Conservation (phyloP, 2,797 vertebrate genomes). For the Ctenopoma multispine region DNA sequence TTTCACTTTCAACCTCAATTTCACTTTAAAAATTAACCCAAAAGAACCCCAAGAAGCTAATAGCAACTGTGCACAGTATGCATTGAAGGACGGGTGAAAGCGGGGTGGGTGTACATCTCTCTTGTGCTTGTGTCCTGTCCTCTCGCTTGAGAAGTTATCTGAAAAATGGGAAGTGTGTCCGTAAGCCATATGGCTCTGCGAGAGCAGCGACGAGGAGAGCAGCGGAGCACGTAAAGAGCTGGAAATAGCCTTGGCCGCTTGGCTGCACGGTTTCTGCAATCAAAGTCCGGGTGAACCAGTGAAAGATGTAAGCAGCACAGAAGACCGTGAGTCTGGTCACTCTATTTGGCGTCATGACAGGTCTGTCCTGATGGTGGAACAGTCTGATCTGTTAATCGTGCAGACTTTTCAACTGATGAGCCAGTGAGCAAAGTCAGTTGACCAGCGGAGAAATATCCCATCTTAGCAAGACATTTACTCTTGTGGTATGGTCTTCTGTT, state of each 20-base stretch:
- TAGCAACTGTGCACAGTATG: conserved; percentile 26
- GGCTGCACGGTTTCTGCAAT: conserved; percentile 77
- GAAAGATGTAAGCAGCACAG: conserved; percentile 66
- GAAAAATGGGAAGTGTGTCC: conserved; percentile 84
- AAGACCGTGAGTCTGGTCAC: conserved; percentile 60
- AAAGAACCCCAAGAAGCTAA: conserved; percentile 44
- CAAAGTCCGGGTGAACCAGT: conserved; percentile 72
- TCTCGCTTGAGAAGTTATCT: conserved; percentile 87
- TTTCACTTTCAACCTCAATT: conserved; percentile 31
- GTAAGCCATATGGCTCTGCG: conserved; percentile 82
- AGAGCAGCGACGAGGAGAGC: conserved; percentile 64
- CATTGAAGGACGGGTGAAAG: neutral
- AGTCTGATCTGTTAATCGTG: conserved; percentile 44
- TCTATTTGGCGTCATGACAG: conserved; percentile 59
- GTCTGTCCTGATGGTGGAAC: conserved; percentile 32
- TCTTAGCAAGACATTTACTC: conserved; percentile 24
- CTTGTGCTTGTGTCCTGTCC: conserved; percentile 65
- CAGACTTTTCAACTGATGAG: conserved; percentile 32
- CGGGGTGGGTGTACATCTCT: conserved; percentile 31
- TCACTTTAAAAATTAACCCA: conserved; percentile 32
- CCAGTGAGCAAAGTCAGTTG: conserved; percentile 14
- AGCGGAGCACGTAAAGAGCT: conserved; percentile 80
- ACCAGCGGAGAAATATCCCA: conserved; percentile 12
- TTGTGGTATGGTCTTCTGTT: neutral
- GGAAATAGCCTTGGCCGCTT: conserved; percentile 81